Percentiles rank a stretch among this genome's conserved stretches.
phyloP scores from a whole-genome alignment of 2,888 invertebrate genomes.

The Brachylomia viminalis region DNA sequence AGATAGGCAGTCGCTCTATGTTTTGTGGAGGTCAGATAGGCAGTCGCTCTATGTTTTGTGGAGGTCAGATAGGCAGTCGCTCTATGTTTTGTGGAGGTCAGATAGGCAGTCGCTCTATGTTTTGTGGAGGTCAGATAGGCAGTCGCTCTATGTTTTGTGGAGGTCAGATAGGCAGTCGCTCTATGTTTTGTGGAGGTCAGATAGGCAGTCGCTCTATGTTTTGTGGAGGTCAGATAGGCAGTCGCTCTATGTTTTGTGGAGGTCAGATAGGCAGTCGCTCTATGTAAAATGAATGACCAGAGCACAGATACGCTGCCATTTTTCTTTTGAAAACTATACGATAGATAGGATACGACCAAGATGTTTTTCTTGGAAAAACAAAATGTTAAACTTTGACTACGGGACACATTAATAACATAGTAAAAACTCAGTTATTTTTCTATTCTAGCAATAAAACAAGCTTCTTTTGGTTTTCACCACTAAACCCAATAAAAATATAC shows the following conservation, averaged over 20 bases:
- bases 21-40: not conserved
- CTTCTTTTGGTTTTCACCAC: constrained; percentile 1
- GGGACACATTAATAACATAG: not conserved
- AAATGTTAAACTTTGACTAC: not conserved
- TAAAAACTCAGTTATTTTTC: not conserved
- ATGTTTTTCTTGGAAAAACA: not conserved
- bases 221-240: not conserved
- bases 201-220: not conserved
- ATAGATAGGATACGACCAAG: not conserved
- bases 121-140: not conserved
- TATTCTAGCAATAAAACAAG: not conserved
- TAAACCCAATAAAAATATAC: constrained; percentile 44
- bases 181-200: no score
- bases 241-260: not conserved
- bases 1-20: not conserved
- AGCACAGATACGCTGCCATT: not conserved
- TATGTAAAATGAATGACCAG: not conserved
- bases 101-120: not conserved
- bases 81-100: no score
- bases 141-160: not conserved
- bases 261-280: not conserved
- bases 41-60: not conserved
- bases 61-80: not conserved
- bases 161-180: not conserved
- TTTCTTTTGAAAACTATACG: not conserved